Evolutionary conservation across 2,797 vertebrate species (phyloP).

Genomic region (Adrianichthys oophorus): DNA sequence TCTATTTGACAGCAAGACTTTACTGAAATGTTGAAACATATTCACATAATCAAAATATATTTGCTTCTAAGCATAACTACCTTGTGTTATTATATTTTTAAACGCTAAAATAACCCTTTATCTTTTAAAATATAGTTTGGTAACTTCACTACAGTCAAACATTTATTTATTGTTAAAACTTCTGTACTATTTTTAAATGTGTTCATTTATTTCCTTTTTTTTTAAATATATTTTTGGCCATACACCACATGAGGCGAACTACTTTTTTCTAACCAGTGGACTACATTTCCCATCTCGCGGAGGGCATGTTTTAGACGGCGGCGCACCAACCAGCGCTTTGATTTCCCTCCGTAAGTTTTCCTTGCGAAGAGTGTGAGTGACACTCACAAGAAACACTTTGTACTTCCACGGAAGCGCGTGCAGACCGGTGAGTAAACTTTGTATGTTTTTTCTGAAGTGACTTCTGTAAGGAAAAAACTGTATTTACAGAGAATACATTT

Average conservation of each 20-base stretch:
- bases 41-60: too few relatives aligned
- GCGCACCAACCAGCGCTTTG: conserved; percentile 33
- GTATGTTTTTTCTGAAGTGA: neutral
- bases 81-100: too few relatives aligned
- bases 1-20: too few relatives aligned
- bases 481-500: neutral
- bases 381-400: conserved; percentile 35
- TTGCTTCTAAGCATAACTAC: too few relatives aligned
- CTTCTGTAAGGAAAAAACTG: neutral
- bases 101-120: too few relatives aligned
- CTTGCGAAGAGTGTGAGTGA: conserved; percentile 19
- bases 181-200: neutral
- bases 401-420: neutral
- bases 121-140: too few relatives aligned
- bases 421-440: conserved; percentile 37
- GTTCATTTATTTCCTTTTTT: neutral
- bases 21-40: too few relatives aligned
- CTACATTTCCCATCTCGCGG: conserved; percentile 61
- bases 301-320: conserved; percentile 31
- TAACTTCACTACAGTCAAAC: too few relatives aligned
- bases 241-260: neutral
- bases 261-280: conserved; percentile 9
- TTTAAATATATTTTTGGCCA: neutral
- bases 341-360: conserved; percentile 12
- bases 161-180: too few relatives aligned